Conservation (phyloP, 2,888 invertebrate genomes). For the Drosophila merina region DNA sequence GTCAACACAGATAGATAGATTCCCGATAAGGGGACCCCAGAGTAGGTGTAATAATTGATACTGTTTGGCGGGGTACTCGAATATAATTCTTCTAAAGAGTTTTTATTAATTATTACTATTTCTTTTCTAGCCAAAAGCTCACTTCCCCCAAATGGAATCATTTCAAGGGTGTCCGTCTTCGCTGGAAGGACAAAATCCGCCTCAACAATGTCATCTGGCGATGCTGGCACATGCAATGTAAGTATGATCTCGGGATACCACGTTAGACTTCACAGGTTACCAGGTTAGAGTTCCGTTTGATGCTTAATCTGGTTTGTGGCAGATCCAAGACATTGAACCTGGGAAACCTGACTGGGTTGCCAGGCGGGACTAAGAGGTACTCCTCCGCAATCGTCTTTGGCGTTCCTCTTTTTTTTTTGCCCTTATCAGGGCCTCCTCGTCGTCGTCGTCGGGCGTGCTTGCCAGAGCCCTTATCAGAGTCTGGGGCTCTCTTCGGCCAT, state of each 20-base stretch:
- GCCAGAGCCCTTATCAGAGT: constrained; percentile 30
- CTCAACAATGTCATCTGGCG: constrained; percentile 99
- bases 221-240: constrained; percentile 99
- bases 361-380: constrained; percentile 19
- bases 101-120: not conserved
- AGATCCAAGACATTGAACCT: constrained; percentile 10
- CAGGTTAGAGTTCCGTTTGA: too few species aligned
- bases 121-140: constrained; percentile 93
- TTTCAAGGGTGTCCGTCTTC: constrained; percentile 98
- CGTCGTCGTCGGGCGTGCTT: constrained; percentile 1
- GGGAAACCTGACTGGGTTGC: constrained; percentile 16
- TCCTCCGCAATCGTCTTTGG: constrained; percentile 5
- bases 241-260: constrained; percentile 82
- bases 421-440: constrained; percentile 15
- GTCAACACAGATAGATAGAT: constrained; percentile 1
- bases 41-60: not conserved
- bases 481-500: constrained; percentile 8
- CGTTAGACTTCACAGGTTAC: too few species aligned
- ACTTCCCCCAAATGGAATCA: constrained; percentile 99
- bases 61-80: not conserved
- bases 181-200: constrained; percentile 99
- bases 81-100: too few species aligned
- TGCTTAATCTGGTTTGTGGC: constrained; percentile 30
- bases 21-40: not conserved
- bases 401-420: not conserved